Base-by-base conservation (phyloP, 1,140 invertebrate species). In the Hyposmocoma kahamanoa region DNA sequence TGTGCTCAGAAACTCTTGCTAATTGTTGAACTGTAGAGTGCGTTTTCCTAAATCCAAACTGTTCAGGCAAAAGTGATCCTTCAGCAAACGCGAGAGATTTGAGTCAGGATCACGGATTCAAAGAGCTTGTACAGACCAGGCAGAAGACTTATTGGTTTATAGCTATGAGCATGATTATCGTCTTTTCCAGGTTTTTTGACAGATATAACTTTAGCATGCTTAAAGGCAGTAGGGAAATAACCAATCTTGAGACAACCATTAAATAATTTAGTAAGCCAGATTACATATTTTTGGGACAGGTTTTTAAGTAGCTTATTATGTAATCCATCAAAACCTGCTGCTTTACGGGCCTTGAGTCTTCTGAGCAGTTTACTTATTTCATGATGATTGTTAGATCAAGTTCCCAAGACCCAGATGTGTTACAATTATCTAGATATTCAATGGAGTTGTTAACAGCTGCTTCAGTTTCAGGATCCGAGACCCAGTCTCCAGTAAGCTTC, bases 141-240 rank as follows among this genome's bases (percentile, higher is more conserved):
- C 4, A 43, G 24, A 4, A 43, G 17, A 17, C 42, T 43, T 1
- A 43, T 43, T 4, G 42, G 42, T 17, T 24, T 22, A 10, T 63
- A 71, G 38, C 53, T 75, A 3, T 22, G 13, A 6, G 53, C 48
- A 0, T 9, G 28, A 1, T 11, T 43, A 28, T 34, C 26, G 28
- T 62, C 28, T 62, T 87, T 85, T 10, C 63, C 59, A 5, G 68
- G 62, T 63, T 86, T 86, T 0, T 41, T 59, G 22, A 86, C 67
- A 0, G 67, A 44, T 6, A 80, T 54, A 3, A 83, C 45, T 9
- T 53, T 72, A 4, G 65, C 75, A 18, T 44, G 24, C 63, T 84
- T 84, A 67, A 67, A 79, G 0, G 5, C 0, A 0, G 11, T 2
- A 1, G 79, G 68, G 42, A 80, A 82, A 32, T 83, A 67, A 4